phyloP scores from a whole-genome alignment of 2,888 invertebrate species.

The Terebella lapidaria region DNA sequence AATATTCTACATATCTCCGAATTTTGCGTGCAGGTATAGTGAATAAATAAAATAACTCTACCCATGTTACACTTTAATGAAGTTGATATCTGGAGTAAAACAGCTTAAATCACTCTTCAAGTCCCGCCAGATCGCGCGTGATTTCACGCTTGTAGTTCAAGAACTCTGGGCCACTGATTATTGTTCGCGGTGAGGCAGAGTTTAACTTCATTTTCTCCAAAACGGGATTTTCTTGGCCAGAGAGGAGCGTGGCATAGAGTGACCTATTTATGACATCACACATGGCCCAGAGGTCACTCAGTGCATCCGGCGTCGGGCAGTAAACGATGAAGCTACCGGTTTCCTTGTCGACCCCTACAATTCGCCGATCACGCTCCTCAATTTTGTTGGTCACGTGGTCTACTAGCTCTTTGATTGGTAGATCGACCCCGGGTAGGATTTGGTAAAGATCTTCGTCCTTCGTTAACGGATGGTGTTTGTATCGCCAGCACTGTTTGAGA shows the following conservation, averaged over 20 bases:
- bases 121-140: too few species aligned
- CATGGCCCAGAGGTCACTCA: slow-evolving; percentile 26
- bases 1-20: too few species aligned
- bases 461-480: slow-evolving; percentile 26
- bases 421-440: slow-evolving; percentile 8
- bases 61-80: too few species aligned
- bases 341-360: slow-evolving; percentile 23
- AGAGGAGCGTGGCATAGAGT: slow-evolving; percentile 10
- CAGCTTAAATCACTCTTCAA: too few species aligned
- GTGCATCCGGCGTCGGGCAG: slow-evolving; percentile 24
- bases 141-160: background rate
- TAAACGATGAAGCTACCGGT: slow-evolving; percentile 21
- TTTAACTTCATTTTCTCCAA: slow-evolving; percentile 15
- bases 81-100: too few species aligned
- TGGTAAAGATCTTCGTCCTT: slow-evolving; percentile 16
- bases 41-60: too few species aligned
- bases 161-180: slow-evolving; percentile 2
- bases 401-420: slow-evolving; percentile 19
- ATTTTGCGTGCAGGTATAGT: too few species aligned
- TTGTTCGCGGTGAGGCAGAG: background rate
- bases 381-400: slow-evolving; percentile 19
- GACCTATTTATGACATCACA: slow-evolving; percentile 23
- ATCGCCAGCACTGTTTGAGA: slow-evolving; percentile 25
- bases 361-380: slow-evolving; percentile 20
- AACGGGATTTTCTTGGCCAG: slow-evolving; percentile 8